Conservation (phyloP, 2,113 vertebrate genomes). For the Limnothrissa miodon region DNA sequence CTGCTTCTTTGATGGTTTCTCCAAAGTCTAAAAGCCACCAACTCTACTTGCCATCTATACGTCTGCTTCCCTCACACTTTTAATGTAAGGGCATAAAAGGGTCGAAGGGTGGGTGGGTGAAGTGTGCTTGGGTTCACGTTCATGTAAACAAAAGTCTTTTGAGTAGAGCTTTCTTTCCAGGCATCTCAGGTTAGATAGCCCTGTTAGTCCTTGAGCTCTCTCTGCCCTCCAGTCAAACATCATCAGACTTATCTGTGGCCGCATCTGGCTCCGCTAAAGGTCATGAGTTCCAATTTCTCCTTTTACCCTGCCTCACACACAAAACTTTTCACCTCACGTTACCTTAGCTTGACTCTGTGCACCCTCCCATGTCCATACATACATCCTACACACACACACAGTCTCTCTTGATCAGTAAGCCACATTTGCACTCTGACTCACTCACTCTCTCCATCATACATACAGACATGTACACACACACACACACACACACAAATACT, state of each 20-base stretch:
- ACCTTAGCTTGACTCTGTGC: neutral
- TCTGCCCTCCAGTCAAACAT: conserved; percentile 1
- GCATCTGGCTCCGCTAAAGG: neutral
- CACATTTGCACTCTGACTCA: neutral
- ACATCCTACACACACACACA: neutral
- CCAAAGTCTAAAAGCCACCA: neutral
- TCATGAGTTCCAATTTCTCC: neutral
- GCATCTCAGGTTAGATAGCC: conserved; percentile 10
- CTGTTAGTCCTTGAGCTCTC: neutral
- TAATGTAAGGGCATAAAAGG: conserved; percentile 23
- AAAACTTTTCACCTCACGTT: neutral
- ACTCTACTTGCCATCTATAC: neutral
- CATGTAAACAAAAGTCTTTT: conserved; percentile 33
- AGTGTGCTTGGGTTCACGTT: neutral
- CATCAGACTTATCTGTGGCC: neutral
- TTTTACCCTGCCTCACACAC: neutral
- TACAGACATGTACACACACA: neutral
- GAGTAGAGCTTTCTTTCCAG: neutral
- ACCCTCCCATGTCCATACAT: neutral
- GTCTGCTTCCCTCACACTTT: neutral
- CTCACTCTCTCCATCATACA: neutral
- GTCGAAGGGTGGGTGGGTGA: no score
- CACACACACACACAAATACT: neutral
- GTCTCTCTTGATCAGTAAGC: neutral
- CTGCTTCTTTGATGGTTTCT: neutral